phyloP scores from a whole-genome alignment of 2,888 invertebrate species.

The Ptychoptera contaminata region DNA sequence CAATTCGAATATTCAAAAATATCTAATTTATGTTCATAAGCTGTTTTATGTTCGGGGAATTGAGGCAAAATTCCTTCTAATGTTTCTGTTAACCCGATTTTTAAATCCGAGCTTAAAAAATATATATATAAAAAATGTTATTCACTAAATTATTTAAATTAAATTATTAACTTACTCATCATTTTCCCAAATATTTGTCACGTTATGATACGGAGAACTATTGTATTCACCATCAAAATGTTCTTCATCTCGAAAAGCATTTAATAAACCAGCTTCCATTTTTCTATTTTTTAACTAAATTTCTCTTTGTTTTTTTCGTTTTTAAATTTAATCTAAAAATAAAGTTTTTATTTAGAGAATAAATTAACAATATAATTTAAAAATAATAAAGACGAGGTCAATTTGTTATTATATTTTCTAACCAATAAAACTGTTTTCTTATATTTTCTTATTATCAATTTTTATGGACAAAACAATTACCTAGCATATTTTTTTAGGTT shows the following conservation, averaged over 20 bases:
- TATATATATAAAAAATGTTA: not conserved
- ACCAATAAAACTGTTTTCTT: too few species aligned
- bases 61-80: slow-evolving; percentile 27
- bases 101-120: slow-evolving; percentile 14
- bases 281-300: slow-evolving; percentile 4
- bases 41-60: slow-evolving; percentile 11
- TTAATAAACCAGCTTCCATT: slow-evolving; percentile 29
- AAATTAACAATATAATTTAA: too few species aligned
- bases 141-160: not conserved
- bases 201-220: slow-evolving; percentile 18
- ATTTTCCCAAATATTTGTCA: slow-evolving; percentile 23
- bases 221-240: slow-evolving; percentile 25
- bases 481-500: too few species aligned
- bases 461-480: too few species aligned
- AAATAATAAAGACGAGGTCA: too few species aligned
- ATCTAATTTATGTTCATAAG: not conserved
- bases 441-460: too few species aligned
- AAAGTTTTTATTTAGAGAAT: too few species aligned
- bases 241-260: slow-evolving; percentile 28
- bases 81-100: slow-evolving; percentile 26
- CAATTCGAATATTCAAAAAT: not conserved
- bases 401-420: too few species aligned
- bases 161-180: slow-evolving; percentile 19
- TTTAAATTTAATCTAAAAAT: too few species aligned
- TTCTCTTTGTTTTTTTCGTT: too few species aligned